phyloP scores from a whole-genome alignment of 2,888 invertebrate genomes.

The Temnothorax ravouxi region DNA sequence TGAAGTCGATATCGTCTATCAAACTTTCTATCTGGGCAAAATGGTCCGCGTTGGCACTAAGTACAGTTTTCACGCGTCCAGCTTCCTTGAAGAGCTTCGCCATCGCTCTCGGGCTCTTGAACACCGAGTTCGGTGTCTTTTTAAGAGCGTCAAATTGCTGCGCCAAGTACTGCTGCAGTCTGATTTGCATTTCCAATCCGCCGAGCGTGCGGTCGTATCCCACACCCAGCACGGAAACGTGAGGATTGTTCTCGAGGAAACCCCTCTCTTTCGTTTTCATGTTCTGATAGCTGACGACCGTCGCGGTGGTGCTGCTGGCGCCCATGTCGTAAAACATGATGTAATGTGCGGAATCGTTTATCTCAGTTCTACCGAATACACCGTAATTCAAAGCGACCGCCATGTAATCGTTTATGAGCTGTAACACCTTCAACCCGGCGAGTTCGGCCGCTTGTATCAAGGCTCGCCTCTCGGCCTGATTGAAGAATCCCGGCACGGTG shows the following conservation, averaged over 20 bases:
- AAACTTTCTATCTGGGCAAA: slow-evolving; percentile 98
- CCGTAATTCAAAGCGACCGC: slow-evolving; percentile 99
- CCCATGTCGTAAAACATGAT: slow-evolving; percentile 99
- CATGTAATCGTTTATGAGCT: slow-evolving; percentile 97
- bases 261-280: slow-evolving; percentile 97
- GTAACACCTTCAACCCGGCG: slow-evolving; percentile 96
- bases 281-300: slow-evolving; percentile 95
- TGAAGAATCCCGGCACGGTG: slow-evolving; percentile 98
- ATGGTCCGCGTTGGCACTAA: slow-evolving; percentile 98
- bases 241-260: slow-evolving; percentile 96
- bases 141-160: slow-evolving; percentile 95
- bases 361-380: slow-evolving; percentile 96
- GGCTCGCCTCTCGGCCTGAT: slow-evolving; percentile 97
- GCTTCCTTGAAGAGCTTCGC: slow-evolving; percentile 99
- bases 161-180: slow-evolving; percentile 96
- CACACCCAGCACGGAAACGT: slow-evolving; percentile 95
- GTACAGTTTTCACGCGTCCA: slow-evolving; percentile 96
- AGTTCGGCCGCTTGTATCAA: slow-evolving; percentile 95
- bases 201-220: slow-evolving; percentile 97
- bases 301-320: slow-evolving; percentile 96
- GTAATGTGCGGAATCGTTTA: slow-evolving; percentile 96
- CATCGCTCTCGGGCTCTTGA: slow-evolving; percentile 94
- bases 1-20: slow-evolving; percentile 97
- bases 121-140: slow-evolving; percentile 94
- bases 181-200: slow-evolving; percentile 96